These are phyloP conservation scores for Sphaeramia orbicularis DNA, from an alignment of 2,797 vertebrate species.

Conservation along the genomic window DNA sequence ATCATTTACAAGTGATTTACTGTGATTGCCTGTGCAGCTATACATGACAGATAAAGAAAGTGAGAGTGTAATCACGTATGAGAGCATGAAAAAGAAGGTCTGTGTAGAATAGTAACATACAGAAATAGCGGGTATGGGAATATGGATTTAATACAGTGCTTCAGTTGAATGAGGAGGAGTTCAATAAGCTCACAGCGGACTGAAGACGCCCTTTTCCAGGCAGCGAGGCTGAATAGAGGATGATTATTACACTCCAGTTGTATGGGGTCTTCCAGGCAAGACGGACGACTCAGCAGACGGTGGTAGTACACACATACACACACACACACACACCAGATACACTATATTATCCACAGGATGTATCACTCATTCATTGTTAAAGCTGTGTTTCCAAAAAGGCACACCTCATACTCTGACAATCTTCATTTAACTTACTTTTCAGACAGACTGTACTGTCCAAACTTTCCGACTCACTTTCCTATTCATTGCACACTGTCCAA, in stretches of 20 bases:
- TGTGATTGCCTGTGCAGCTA: no score
- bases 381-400: no score
- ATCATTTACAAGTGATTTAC: no score
- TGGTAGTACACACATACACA: slow-evolving; percentile 4
- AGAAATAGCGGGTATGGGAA: slow-evolving; percentile 23
- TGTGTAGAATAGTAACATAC: slow-evolving; percentile 17
- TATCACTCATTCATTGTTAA: no score
- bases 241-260: slow-evolving; percentile 62
- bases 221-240: slow-evolving; percentile 62
- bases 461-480: no score
- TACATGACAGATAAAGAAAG: not conserved
- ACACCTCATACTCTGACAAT: no score
- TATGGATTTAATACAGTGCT: slow-evolving; percentile 47
- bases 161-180: slow-evolving; percentile 48
- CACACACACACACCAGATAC: slow-evolving; percentile 5
- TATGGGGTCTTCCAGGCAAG: slow-evolving; percentile 42
- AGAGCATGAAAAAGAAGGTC: not conserved
- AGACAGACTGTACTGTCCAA: no score
- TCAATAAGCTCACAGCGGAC: slow-evolving; percentile 50
- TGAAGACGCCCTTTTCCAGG: slow-evolving; percentile 42
- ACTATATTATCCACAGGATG: not conserved
- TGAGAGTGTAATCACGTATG: not conserved
- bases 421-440: no score
- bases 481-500: no score
- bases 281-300: slow-evolving; percentile 40